phyloP scores from a whole-genome alignment of 2,113 vertebrate species.

The Trogon surrucura region DNA sequence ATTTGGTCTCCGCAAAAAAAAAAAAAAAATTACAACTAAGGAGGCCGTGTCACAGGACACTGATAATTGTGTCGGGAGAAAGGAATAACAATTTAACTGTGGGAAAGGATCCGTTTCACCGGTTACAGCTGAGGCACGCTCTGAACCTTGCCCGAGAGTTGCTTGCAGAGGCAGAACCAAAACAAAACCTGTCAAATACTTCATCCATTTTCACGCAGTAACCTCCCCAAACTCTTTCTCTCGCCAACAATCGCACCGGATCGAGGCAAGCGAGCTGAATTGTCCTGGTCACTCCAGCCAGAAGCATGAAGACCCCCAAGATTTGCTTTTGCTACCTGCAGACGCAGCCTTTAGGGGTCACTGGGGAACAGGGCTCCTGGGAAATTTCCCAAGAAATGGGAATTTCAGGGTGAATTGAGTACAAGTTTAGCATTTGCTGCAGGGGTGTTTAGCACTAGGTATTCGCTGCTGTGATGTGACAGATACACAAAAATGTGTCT shows the following conservation, averaged over 20 bases:
- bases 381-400: neutral
- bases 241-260: rapidly evolving
- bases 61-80: neutral
- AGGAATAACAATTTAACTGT: neutral
- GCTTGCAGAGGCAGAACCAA: neutral
- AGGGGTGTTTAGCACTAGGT: neutral
- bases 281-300: neutral
- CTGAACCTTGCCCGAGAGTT: neutral
- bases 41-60: neutral
- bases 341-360: neutral
- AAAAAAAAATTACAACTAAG: neutral
- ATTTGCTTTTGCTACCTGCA: neutral
- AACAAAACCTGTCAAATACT: neutral
- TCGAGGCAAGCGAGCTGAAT: neutral
- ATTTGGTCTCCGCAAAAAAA: neutral
- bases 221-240: neutral
- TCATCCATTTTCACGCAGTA: neutral
- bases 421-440: neutral
- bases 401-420: neutral
- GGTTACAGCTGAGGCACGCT: rapidly evolving
- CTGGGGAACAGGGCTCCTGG: neutral
- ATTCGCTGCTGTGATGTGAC: neutral
- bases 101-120: neutral
- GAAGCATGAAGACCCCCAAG: neutral
- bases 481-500: neutral